These are phyloP conservation scores for Mobula hypostoma DNA, from an alignment of 2,113 vertebrate species.

Conservation along the genomic window DNA sequence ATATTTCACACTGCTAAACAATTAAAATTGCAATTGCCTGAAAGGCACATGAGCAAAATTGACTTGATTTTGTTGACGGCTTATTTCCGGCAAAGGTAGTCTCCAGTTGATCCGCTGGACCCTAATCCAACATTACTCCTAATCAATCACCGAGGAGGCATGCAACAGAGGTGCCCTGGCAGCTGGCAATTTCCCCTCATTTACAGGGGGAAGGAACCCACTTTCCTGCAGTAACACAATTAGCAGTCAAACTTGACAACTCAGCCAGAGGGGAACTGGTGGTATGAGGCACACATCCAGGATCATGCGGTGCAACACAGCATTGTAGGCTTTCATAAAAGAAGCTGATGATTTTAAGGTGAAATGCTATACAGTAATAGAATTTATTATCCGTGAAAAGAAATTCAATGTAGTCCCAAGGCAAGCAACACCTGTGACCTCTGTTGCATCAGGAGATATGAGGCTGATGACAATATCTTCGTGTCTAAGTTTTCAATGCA, in stretches of 20 bases:
- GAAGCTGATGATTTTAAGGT: not conserved
- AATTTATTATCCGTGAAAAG: not conserved
- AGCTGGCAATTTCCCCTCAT: not conserved
- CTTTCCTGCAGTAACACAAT: not conserved
- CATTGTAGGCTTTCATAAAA: not conserved
- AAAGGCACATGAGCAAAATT: constrained; percentile 21
- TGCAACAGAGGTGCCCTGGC: not conserved
- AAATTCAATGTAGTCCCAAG: not conserved
- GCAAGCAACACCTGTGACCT: too few relatives aligned
- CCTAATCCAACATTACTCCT: not conserved
- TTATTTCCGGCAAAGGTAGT: not conserved
- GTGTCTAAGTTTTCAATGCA: not conserved
- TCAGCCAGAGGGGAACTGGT: not conserved
- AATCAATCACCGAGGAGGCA: not conserved
- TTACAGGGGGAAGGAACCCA: not conserved
- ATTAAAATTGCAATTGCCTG: not conserved
- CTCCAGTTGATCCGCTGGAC: not conserved
- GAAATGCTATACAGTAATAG: not conserved
- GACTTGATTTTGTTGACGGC: constrained; percentile 8
- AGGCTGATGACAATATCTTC: not conserved
- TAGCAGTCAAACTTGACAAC: not conserved
- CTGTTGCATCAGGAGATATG: not conserved
- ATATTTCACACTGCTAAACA: not conserved
- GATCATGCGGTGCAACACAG: not conserved
- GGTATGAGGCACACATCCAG: not conserved